Evolutionary conservation across 2,113 vertebrate species (phyloP).

Genomic region (Axis porcinus): DNA sequence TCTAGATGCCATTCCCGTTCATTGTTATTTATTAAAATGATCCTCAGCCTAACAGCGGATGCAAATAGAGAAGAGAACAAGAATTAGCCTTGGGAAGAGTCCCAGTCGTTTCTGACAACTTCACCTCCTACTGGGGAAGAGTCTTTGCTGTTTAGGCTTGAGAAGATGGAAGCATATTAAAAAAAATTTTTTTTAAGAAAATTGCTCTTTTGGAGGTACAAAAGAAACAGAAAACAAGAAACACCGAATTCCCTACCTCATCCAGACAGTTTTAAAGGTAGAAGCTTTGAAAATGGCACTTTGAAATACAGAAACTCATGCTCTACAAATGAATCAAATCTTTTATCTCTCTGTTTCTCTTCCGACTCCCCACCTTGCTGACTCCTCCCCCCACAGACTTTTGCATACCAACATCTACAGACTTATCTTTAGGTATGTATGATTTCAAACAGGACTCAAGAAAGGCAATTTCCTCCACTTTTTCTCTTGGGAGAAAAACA

Average conservation of each 20-base stretch:
- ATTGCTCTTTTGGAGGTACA: not conserved
- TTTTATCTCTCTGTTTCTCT: not conserved
- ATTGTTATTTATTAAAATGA: constrained; percentile 87
- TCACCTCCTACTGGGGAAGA: not conserved
- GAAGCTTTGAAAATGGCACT: not conserved
- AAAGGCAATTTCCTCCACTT: not conserved
- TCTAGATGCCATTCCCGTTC: constrained; percentile 81
- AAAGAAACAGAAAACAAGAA: not conserved
- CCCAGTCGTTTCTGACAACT: not conserved
- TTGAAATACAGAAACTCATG: not conserved
- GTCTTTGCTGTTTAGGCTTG: not conserved
- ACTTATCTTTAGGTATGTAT: not conserved
- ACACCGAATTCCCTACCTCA: not conserved
- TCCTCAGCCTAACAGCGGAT: constrained; percentile 77
- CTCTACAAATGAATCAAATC: not conserved
- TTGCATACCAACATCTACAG: not conserved
- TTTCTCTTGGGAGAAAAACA: not conserved
- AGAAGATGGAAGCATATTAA: not conserved
- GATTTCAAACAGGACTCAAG: not conserved
- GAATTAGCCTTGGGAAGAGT: constrained; percentile 20
- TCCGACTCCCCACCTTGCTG: not conserved
- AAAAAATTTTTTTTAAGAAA: constrained; percentile 47
- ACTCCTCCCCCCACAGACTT: not conserved
- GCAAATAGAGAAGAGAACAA: constrained; percentile 75
- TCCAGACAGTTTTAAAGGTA: not conserved